Conservation (phyloP, 2,797 vertebrate species). For the Oceanodroma leucorhoa region DNA sequence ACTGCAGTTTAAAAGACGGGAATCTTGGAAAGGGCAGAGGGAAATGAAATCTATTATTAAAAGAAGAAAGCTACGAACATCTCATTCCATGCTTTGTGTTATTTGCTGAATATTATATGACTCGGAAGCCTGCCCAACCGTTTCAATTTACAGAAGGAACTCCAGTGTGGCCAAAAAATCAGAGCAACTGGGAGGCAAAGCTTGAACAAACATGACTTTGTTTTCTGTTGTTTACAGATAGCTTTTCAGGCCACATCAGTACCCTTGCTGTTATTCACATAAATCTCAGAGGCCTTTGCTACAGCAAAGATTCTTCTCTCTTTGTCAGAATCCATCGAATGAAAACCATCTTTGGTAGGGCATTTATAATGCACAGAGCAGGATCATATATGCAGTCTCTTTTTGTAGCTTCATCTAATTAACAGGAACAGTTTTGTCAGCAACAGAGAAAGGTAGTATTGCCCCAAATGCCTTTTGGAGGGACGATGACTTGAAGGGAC, state of each 20-base stretch:
- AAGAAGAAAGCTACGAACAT: background rate
- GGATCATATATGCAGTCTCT: background rate
- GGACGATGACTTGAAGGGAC: background rate
- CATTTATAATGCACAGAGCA: background rate
- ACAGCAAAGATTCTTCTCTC: background rate
- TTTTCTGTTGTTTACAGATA: conserved; percentile 13
- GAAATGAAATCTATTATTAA: background rate
- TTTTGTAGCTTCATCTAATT: background rate
- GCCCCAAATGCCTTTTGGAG: background rate
- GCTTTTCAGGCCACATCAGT: background rate
- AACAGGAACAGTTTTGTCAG: background rate
- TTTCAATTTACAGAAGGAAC: background rate
- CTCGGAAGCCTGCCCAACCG: background rate
- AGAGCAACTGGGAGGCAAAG: background rate
- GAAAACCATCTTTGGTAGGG: background rate
- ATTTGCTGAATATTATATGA: background rate
- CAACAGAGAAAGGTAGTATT: background rate
- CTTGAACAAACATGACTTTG: conserved; percentile 31
- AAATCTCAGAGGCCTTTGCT: background rate
- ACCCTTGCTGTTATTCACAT: background rate
- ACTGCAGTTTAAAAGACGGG: background rate
- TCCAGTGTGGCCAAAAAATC: background rate
- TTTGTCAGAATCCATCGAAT: background rate
- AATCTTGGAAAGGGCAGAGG: background rate
- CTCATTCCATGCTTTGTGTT: background rate